Percentiles rank a stretch among this genome's conserved stretches.
Conservation (phyloP, 2,888 invertebrate genomes). For the Nephrocerus scutellatus region DNA sequence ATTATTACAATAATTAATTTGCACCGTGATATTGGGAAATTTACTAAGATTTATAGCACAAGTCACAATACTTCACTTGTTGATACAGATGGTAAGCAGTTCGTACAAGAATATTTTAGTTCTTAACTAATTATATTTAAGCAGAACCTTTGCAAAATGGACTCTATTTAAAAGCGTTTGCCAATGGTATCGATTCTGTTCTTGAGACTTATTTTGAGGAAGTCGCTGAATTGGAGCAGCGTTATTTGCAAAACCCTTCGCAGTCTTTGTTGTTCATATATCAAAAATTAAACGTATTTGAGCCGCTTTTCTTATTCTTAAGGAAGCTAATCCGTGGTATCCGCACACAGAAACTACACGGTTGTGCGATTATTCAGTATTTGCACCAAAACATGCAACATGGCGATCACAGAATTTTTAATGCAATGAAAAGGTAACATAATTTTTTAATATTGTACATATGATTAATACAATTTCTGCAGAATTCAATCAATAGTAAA, state of each 20-base stretch:
- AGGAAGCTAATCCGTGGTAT: conserved; percentile 54
- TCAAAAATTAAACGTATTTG: conserved; percentile 64
- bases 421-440: conserved; percentile 55
- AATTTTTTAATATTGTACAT: neutral
- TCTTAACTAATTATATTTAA: conserved; percentile 4
- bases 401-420: conserved; percentile 57
- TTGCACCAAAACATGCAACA: conserved; percentile 61
- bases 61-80: conserved; percentile 22
- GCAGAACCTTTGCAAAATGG: conserved; percentile 50
- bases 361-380: conserved; percentile 66
- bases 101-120: neutral
- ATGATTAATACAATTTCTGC: conserved; percentile 38
- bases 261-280: conserved; percentile 67
- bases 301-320: conserved; percentile 54
- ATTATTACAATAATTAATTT: conserved; percentile 58
- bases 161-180: conserved; percentile 70
- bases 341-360: conserved; percentile 55
- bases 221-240: conserved; percentile 62
- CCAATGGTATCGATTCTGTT: conserved; percentile 67
- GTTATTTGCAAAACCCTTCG: conserved; percentile 62
- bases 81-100: conserved; percentile 29
- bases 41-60: conserved; percentile 51
- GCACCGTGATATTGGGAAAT: conserved; percentile 59
- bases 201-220: conserved; percentile 64
- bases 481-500: conserved; percentile 71